A percentile compares a stretch with the other conserved stretches of the same genome.
These are phyloP conservation scores for Archaeoteleia sp. DNA, from an alignment of 2,888 invertebrate genomes.

Conservation along the genomic window DNA sequence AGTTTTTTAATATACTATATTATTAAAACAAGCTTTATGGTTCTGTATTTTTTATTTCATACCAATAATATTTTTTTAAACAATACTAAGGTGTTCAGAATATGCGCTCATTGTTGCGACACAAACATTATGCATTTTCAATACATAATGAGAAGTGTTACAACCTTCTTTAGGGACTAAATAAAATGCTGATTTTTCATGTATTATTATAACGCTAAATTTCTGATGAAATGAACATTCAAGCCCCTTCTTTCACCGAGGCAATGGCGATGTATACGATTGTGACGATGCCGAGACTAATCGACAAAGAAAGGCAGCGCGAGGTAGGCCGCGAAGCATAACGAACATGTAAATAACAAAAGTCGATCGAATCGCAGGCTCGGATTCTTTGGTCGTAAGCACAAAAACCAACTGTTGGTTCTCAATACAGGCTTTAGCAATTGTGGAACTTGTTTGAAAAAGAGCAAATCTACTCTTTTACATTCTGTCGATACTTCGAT, in stretches of 20 bases:
- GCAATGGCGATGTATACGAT: background rate
- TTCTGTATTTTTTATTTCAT: too few relatives aligned
- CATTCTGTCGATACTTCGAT: too few relatives aligned
- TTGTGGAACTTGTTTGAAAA: constrained; percentile 1
- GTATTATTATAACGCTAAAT: background rate
- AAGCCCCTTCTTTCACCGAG: background rate
- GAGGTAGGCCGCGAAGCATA: constrained; percentile 55
- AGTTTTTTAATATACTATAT: too few relatives aligned
- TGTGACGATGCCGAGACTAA: constrained; percentile 42
- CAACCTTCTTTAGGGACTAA: too few relatives aligned
- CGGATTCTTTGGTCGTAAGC: constrained; percentile 4
- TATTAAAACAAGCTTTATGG: too few relatives aligned
- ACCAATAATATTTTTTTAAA: too few relatives aligned
- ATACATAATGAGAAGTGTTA: too few relatives aligned
- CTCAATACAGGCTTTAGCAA: background rate
- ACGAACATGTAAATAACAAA: constrained; percentile 65
- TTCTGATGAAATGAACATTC: background rate
- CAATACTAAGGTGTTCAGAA: too few relatives aligned
- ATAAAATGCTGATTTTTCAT: background rate
- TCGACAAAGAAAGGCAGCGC: constrained; percentile 56
- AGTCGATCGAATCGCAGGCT: constrained; percentile 41
- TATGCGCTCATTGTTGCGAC: too few relatives aligned
- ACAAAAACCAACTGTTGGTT: background rate
- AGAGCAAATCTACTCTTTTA: too few relatives aligned
- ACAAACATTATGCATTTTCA: too few relatives aligned